These are phyloP conservation scores for Pantherophis vulpinus DNA, from an alignment of 2,797 vertebrate species.

Conservation along the genomic window DNA sequence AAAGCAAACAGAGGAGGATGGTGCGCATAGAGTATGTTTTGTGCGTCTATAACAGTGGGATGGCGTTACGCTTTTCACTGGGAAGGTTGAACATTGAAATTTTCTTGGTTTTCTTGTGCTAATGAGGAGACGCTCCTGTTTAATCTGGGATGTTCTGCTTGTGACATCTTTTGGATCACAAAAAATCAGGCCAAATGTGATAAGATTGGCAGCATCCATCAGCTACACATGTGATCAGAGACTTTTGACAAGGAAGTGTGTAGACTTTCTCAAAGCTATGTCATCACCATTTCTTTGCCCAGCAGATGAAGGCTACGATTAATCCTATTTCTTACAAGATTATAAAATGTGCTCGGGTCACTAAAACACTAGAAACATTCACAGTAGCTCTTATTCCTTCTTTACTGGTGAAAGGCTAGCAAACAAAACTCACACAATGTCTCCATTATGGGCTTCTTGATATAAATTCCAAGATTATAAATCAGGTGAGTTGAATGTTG, in stretches of 20 bases:
- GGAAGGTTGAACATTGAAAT: not conserved
- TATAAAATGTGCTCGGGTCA: not conserved
- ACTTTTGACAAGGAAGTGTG: not conserved
- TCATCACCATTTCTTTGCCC: not conserved
- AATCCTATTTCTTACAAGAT: not conserved
- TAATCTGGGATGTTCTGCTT: not conserved
- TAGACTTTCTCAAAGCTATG: not conserved
- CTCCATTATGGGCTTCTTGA: not conserved
- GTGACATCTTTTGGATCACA: not conserved
- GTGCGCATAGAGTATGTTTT: not conserved
- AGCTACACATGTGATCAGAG: not conserved
- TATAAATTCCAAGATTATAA: not conserved
- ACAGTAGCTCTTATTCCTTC: not conserved
- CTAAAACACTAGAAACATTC: not conserved
- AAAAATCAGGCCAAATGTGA: not conserved
- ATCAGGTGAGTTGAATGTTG: not conserved
- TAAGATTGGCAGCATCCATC: not conserved
- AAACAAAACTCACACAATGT: not conserved
- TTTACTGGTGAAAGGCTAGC: not conserved
- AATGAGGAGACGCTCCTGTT: not conserved
- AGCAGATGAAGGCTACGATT: not conserved
- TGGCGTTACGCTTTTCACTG: not conserved
- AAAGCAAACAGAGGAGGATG: not conserved
- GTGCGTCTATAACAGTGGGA: not conserved
- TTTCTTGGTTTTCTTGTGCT: not conserved